phyloP scores from a whole-genome alignment of 2,888 invertebrate genomes.

The Nemurella pictetii region DNA sequence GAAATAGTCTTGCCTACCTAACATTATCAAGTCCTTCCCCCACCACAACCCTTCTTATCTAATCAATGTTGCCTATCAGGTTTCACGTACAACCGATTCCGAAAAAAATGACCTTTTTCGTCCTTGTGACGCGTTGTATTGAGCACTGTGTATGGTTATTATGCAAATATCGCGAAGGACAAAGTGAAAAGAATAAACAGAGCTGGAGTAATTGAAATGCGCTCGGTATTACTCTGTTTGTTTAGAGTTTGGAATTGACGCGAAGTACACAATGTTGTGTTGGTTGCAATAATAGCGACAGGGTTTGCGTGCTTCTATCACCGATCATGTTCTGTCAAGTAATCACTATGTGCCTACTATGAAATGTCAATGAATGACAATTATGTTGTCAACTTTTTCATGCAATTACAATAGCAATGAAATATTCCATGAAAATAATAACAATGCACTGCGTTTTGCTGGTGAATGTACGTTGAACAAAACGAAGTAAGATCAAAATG shows the following conservation, averaged over 20 bases:
- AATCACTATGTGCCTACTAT: no score
- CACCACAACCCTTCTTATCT: background rate
- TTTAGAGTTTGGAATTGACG: background rate
- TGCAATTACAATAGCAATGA: background rate
- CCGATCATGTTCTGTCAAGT: no score
- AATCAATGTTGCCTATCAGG: background rate
- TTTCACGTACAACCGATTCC: background rate
- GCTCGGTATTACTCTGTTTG: background rate
- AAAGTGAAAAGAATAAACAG: background rate
- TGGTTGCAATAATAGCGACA: no score
- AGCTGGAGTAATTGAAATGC: background rate
- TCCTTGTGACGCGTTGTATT: background rate
- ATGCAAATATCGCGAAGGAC: background rate
- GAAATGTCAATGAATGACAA: background rate
- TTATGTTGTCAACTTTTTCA: background rate
- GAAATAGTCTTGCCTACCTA: background rate
- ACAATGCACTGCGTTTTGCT: background rate
- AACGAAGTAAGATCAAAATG: background rate
- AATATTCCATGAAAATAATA: no score
- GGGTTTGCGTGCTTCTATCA: no score
- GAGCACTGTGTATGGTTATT: background rate
- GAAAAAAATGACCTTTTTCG: background rate
- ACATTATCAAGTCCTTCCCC: background rate
- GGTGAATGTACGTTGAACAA: background rate
- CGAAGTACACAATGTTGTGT: background rate